Base-by-base conservation (phyloP, 2,797 vertebrate genomes). In the Crenichthys baileyi region DNA sequence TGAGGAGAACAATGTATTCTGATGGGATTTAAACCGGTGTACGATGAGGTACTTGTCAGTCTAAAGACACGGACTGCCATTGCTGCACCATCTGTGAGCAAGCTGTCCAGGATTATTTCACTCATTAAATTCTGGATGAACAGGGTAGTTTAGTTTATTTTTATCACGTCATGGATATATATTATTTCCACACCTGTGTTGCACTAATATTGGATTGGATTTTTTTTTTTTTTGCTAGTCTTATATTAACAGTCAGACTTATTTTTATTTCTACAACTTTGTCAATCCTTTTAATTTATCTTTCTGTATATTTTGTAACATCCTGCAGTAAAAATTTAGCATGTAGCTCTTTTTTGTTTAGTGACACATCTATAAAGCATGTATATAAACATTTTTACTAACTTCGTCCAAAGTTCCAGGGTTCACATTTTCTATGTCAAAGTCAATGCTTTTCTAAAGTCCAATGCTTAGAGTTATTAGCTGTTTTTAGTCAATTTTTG, bases 111-210 rank as follows among this genome's bases (percentile, higher is more conserved):
- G 39, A 83, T 58, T 78, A 78, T 83, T 77, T 53, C 63, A 51
- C 76, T 81, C 39, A 81, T 87, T 79, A 65, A 77, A 83, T 50
- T 73, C 60, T 63, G 26, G 41, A 81, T 67, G 31, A 79, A 68
- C 55, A 76, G 5, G 0, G 4, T 22, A 16, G 9, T 72, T 70
- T 81, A 74, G 29, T 26, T 46, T 60, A 8, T 78, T 50, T 65
- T 63, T 41, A 31, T 46, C 74, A 16, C 29, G 24, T 70, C 24
- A 29, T 8, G 41, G 12, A 18, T 50, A 56, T 31, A 36, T 63
- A 31, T 31, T 51, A 65, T 70, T 75, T 24, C 79, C 26, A 61
- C 51, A 50, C 5, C 20, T 44, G 15, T 72, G 31, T 63, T 48
- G 61, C 48, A 60, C 56, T 46, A 75, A 78, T 70, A 75, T 73